A percentile compares a stretch with the other conserved stretches of the same genome.
phyloP scores from a whole-genome alignment of 2,888 invertebrate genomes.

The Nymphalis urticae region DNA sequence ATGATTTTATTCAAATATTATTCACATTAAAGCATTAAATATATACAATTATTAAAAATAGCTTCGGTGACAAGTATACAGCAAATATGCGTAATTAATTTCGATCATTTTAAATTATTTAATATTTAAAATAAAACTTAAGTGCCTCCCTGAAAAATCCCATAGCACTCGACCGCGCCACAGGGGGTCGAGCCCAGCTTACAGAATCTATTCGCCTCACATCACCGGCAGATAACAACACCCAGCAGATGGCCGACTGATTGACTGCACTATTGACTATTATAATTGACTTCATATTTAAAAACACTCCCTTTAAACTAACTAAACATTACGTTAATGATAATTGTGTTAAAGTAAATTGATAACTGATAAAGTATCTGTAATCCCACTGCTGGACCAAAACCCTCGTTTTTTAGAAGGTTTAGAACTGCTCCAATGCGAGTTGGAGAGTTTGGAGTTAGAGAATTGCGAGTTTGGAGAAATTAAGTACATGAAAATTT shows the following conservation, averaged over 20 bases:
- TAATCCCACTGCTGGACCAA: too few species aligned
- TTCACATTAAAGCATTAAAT: too few species aligned
- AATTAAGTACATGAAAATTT: too few species aligned
- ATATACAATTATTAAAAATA: too few species aligned
- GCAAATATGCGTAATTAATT: too few species aligned
- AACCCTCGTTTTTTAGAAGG: too few species aligned
- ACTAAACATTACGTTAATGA: not conserved
- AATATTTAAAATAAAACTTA: not conserved
- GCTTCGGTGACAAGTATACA: too few species aligned
- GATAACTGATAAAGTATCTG: too few species aligned
- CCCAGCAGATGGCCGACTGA: slow-evolving; percentile 33
- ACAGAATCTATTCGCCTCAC: slow-evolving; percentile 14
- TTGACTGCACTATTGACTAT: slow-evolving; percentile 29
- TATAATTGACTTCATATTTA: slow-evolving; percentile 11
- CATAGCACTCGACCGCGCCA: slow-evolving; percentile 28
- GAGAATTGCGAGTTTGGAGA: too few species aligned
- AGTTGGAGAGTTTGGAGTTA: too few species aligned
- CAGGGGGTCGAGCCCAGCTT: slow-evolving; percentile 28
- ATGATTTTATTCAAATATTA: too few species aligned
- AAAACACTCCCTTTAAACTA: slow-evolving; percentile 1
- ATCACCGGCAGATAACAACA: slow-evolving; percentile 19
- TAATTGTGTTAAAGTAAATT: not conserved
- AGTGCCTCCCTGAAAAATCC: slow-evolving; percentile 30
- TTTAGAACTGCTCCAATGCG: too few species aligned
- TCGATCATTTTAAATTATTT: not conserved